Percentiles rank a stretch among this genome's conserved stretches.
Conservation (phyloP, 2,888 invertebrate genomes). For the Lithophane semibrunnea region DNA sequence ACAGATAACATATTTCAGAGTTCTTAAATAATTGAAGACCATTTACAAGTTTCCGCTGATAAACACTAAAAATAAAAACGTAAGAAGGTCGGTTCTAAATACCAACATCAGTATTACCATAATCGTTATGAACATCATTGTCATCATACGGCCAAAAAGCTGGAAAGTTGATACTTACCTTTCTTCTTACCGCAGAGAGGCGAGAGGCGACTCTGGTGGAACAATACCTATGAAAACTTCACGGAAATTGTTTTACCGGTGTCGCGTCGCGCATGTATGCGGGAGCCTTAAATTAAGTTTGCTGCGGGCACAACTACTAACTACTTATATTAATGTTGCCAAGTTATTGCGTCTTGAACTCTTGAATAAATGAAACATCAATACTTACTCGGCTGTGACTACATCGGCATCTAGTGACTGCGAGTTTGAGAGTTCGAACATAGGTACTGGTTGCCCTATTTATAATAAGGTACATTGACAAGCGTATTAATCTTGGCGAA, state of each 20-base stretch:
- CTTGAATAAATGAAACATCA: background rate
- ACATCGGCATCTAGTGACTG: no score
- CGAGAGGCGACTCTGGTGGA: no score
- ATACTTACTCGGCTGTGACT: background rate
- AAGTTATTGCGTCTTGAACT: conserved; percentile 10
- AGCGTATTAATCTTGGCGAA: no score
- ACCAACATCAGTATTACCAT: no score
- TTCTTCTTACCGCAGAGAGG: background rate
- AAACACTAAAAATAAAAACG: no score
- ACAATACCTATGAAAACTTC: no score
- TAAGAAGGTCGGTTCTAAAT: no score
- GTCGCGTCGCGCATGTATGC: no score
- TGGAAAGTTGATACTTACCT: background rate
- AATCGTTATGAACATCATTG: background rate
- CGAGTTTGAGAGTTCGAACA: background rate
- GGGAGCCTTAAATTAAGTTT: conserved; percentile 13
- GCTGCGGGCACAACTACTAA: background rate
- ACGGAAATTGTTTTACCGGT: no score
- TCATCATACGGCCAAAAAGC: background rate
- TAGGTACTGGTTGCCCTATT: background rate
- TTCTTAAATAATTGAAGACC: background rate
- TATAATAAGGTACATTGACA: background rate
- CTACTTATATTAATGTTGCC: background rate
- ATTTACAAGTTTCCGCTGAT: no score
- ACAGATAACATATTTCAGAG: background rate